phyloP scores from a whole-genome alignment of 2,888 invertebrate genomes.

The Tridacna gigas region DNA sequence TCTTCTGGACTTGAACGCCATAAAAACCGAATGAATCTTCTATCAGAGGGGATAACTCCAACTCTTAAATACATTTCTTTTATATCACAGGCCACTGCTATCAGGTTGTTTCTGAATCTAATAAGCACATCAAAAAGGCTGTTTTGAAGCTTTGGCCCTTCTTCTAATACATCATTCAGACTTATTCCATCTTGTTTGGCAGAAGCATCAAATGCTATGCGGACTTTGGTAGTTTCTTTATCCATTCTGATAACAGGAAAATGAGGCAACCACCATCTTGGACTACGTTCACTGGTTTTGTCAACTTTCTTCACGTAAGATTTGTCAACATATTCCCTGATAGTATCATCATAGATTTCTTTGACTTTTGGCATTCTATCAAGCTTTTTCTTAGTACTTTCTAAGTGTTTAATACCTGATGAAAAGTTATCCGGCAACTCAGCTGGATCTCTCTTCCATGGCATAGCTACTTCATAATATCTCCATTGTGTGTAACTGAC shows the following conservation, averaged over 20 bases:
- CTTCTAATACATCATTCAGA: slow-evolving; percentile 47
- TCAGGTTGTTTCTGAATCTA: slow-evolving; percentile 39
- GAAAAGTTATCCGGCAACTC: too few species aligned
- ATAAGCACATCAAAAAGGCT: slow-evolving; percentile 58
- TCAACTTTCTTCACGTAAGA: too few species aligned
- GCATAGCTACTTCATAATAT: too few species aligned
- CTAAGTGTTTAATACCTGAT: too few species aligned
- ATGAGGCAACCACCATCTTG: slow-evolving; percentile 43
- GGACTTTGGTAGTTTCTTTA: too few species aligned
- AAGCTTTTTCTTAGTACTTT: too few species aligned
- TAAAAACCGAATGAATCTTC: slow-evolving; percentile 31
- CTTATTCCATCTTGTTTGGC: slow-evolving; percentile 42
- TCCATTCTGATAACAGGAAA: slow-evolving; percentile 34
- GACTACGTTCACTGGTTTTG: too few species aligned
- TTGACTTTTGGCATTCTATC: too few species aligned
- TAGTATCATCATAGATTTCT: neutral
- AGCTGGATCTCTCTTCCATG: too few species aligned
- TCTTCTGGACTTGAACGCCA: slow-evolving; percentile 24
- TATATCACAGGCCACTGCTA: slow-evolving; percentile 53
- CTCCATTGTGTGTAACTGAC: too few species aligned
- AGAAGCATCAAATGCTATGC: slow-evolving; percentile 65
- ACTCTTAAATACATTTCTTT: slow-evolving; percentile 43
- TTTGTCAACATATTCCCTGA: too few species aligned
- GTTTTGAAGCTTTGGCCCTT: slow-evolving; percentile 61
- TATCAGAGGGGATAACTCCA: slow-evolving; percentile 10